phyloP scores from a whole-genome alignment of 2,113 vertebrate genomes.

The Sterna hirundo region DNA sequence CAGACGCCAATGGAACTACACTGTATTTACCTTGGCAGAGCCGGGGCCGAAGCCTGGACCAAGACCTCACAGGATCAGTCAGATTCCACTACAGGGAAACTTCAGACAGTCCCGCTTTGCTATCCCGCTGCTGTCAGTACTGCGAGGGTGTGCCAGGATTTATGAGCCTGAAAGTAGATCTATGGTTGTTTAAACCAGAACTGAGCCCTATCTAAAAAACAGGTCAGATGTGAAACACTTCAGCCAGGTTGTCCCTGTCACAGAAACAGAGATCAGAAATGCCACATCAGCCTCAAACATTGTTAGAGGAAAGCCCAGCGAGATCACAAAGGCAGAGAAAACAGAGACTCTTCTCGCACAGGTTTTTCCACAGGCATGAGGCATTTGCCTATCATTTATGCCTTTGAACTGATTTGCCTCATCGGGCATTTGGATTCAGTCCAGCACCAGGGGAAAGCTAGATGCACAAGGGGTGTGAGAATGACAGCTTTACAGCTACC shows the following conservation, averaged over 20 bases:
- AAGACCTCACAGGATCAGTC: slow-evolving; percentile 55
- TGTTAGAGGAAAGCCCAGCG: not conserved
- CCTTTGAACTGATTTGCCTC: not conserved
- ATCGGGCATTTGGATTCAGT: not conserved
- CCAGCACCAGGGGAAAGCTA: not conserved
- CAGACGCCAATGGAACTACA: not conserved
- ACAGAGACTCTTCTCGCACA: not conserved
- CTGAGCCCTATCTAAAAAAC: not conserved
- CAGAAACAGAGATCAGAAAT: not conserved
- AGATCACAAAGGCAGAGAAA: not conserved
- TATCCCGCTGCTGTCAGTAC: slow-evolving; percentile 15
- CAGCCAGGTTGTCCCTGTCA: not conserved
- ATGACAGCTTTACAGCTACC: not conserved
- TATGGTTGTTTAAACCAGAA: not conserved
- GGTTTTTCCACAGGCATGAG: not conserved
- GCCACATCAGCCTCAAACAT: not conserved
- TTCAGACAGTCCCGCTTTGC: not conserved
- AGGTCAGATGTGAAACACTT: not conserved
- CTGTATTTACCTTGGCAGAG: slow-evolving; percentile 44
- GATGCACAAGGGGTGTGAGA: not conserved
- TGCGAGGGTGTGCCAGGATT: not conserved
- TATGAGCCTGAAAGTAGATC: not conserved
- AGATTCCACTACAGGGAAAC: not conserved
- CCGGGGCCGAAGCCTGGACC: not conserved
- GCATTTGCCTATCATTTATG: not conserved